Percentiles rank a stretch among this genome's conserved stretches.
Evolutionary conservation across 2,888 invertebrate genomes (phyloP).

Genomic region (Heliconius ismenius): DNA sequence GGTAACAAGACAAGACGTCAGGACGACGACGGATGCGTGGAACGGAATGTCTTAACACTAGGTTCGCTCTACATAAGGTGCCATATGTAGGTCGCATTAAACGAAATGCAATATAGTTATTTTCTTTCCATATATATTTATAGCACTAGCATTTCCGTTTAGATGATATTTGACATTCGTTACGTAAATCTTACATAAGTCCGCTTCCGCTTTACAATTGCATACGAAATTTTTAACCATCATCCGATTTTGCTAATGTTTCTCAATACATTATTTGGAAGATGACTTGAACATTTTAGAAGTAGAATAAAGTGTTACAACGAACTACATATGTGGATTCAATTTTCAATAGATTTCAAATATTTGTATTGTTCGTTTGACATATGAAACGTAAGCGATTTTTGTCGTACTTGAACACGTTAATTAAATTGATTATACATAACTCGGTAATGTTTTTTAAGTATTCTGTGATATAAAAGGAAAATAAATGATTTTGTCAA

Average conservation of each 20-base stretch:
- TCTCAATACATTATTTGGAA: background rate
- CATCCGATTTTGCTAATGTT: constrained; percentile 7
- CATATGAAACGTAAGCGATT: background rate
- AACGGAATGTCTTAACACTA: background rate
- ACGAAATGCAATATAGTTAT: background rate
- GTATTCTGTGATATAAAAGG: too few species aligned
- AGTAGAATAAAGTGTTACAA: background rate
- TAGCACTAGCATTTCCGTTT: background rate
- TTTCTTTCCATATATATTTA: background rate
- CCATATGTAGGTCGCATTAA: background rate
- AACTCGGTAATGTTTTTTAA: background rate
- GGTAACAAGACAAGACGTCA: background rate
- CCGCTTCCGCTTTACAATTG: constrained; percentile 1
- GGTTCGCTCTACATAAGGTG: background rate
- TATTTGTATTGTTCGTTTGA: background rate
- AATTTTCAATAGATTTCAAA: background rate
- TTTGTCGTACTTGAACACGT: background rate
- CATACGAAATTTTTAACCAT: background rate
- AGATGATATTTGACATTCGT: constrained; percentile 7
- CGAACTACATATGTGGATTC: background rate
- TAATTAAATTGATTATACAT: background rate
- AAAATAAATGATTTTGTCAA: too few species aligned
- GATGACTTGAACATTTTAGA: background rate
- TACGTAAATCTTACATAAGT: background rate
- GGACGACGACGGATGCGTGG: background rate